Evolutionary conservation across 23 tunicate species (phyloP).

Genomic region (Styela plicata): DNA sequence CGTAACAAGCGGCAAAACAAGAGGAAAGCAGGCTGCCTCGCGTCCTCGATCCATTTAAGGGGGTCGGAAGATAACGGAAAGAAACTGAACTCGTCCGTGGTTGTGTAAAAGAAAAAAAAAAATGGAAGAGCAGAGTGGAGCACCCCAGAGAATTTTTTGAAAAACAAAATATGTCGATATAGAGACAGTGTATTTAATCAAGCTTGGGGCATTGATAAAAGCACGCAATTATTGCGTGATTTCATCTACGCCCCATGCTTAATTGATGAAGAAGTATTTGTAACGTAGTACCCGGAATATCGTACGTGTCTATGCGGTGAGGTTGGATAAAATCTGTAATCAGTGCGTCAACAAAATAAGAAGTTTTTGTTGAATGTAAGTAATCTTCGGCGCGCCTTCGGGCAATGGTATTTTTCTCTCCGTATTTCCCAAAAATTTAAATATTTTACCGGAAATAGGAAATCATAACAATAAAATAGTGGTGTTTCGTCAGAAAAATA

Average conservation of each 20-base stretch:
- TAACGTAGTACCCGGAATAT: background rate
- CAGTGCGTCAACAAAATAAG: too few species aligned
- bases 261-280: background rate
- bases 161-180: background rate
- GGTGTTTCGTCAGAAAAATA: too few species aligned
- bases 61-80: background rate
- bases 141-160: background rate
- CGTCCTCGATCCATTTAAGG: background rate
- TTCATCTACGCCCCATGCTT: too few species aligned
- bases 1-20: background rate
- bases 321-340: background rate
- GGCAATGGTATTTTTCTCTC: too few species aligned
- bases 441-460: too few species aligned
- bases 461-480: too few species aligned
- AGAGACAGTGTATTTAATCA: background rate
- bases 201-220: background rate
- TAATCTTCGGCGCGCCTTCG: too few species aligned
- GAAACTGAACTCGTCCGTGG: background rate
- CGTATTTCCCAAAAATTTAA: too few species aligned
- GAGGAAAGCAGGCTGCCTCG: background rate
- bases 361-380: too few species aligned
- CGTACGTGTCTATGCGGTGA: background rate
- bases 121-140: background rate
- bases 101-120: too few species aligned
- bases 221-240: too few species aligned